Evolutionary conservation across 2,888 invertebrate genomes (phyloP), one percentile per base, ranked within the genome.

Genomic region (Sphinx pinastri): DNA sequence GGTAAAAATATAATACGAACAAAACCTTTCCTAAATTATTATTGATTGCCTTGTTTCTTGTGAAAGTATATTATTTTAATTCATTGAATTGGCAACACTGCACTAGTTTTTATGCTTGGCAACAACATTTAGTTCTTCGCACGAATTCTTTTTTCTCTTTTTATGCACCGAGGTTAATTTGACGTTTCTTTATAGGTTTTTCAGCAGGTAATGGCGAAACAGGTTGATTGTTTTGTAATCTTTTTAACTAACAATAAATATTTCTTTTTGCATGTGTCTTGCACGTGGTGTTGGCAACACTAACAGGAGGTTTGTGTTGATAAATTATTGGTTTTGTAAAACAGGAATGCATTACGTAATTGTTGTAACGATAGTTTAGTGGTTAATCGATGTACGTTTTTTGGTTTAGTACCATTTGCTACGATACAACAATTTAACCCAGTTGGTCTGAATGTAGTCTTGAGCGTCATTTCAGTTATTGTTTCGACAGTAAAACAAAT

Each of bases 271-370:
- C 92, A 92, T 91, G 90, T 83, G 80, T 81, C 81, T 85, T 86
- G 83, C 90, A 88, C 83, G 77, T 83, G 93, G 92, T 91, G 91
- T 82, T 87, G 92, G 91, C 88, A 83, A 85, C 87, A 84, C 74
- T 84, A 84, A 82, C 84, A 91, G 93, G 85, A 91, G 90, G 92
- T 88, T 71, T 71, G 71, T 75, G 70, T 78, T 63, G 13, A 25
- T 13, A 19, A 19, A 55, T 55, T 55, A 19, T 19, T 16, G 6
- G n/a, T 55, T 6, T 55, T 55, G 55, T 55, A 38, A 38, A 38
- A 38, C 38, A 38, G 2, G 38, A 38, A 38, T 38, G 38, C 3
- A 38, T 38, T 38, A 38, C 38, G 38, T 38, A 7, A 7, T 38
- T 55, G 16, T 55, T 55, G 16, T 55, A 25, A 55, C 5, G 2